phyloP scores from a whole-genome alignment of 2,113 vertebrate species.

The Sminthopsis crassicaudata region DNA sequence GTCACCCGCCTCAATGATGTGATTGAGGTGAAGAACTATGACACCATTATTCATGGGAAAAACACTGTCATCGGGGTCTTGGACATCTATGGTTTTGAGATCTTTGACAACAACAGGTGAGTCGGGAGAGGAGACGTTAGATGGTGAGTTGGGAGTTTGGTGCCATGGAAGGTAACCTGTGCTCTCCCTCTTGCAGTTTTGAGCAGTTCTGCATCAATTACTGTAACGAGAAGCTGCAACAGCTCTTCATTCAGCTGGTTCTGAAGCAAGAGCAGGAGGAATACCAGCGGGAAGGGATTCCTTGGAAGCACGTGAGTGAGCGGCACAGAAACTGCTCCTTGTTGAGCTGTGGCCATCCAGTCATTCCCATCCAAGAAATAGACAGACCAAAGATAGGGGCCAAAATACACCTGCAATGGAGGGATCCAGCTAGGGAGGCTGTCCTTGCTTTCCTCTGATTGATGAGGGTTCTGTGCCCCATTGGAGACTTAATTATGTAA shows the following conservation, averaged over 20 bases:
- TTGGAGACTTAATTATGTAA: neutral
- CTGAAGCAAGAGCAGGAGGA: conserved; percentile 98
- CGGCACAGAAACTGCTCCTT: fast-evolving
- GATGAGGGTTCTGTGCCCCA: neutral
- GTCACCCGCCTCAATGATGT: conserved; percentile 95
- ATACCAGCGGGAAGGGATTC: conserved; percentile 97
- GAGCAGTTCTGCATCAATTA: conserved; percentile 99
- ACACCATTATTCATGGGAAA: conserved; percentile 93
- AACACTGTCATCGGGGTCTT: conserved; percentile 98
- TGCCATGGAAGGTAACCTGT: neutral
- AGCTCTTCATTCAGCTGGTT: conserved; percentile 98
- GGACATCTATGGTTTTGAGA: conserved; percentile 99
- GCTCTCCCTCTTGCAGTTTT: conserved; percentile 85
- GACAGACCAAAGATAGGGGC: neutral
- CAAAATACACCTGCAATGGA: neutral
- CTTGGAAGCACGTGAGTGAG: conserved; percentile 95
- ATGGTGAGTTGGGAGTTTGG: neutral
- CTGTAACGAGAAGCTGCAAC: conserved; percentile 98
- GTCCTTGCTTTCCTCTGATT: neutral
- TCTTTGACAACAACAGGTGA: conserved; percentile 99
- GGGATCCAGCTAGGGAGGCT: neutral
- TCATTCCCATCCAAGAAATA: neutral
- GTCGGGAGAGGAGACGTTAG: neutral
- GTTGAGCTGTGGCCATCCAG: neutral
- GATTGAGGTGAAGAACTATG: conserved; percentile 95